Base-by-base conservation (phyloP, 2,797 vertebrate species). In the Epinephelus coioides region DNA sequence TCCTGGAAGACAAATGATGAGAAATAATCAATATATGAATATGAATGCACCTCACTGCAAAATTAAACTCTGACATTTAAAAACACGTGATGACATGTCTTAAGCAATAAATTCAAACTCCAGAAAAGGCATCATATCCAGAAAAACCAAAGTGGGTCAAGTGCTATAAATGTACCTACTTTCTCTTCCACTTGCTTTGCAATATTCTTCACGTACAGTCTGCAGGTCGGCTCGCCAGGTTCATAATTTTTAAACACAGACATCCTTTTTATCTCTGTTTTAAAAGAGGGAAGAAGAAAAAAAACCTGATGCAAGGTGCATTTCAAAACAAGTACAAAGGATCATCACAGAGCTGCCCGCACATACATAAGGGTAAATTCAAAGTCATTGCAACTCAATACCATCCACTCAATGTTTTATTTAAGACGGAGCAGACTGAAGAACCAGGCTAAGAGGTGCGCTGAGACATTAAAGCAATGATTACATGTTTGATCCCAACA, bases 171-270 rank as follows among this genome's bases (percentile, higher is more conserved):
- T 23, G 27, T 49, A 93, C 95, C 56, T 92, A 98, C 98, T 93
- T 98, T 99, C 94, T 99, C 97, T 74, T 98, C 97, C 87, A 97
- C 97, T 93, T 98, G 98, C 90, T 97, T 99, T 66, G 97, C 95
- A 64, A 99, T 96, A 93, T 99, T 99, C 94, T 99, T 99, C 92
- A 99, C 97, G 73, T 99, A 99, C 83, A 99, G 96, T 84, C 98
- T 95, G 95, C 98, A 99, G 46, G 98, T 99, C n/a, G 98, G 97
- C 91, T 99, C 98, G 47, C 98, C 98, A 0, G 97, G 92, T 60
- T 98, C 96, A 55, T 99, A 99, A 81, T 96, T 97, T 95, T 97
- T 99, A 94, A 97, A 99, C 87, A 99, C 97, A 44, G 98, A 97
- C 86, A 97, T 96, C 84, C 93, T 97, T 94, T 96, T 97, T 91